These are phyloP conservation scores for Embiotoca jacksoni DNA, from an alignment of 2,113 vertebrate species.

Conservation along the genomic window DNA sequence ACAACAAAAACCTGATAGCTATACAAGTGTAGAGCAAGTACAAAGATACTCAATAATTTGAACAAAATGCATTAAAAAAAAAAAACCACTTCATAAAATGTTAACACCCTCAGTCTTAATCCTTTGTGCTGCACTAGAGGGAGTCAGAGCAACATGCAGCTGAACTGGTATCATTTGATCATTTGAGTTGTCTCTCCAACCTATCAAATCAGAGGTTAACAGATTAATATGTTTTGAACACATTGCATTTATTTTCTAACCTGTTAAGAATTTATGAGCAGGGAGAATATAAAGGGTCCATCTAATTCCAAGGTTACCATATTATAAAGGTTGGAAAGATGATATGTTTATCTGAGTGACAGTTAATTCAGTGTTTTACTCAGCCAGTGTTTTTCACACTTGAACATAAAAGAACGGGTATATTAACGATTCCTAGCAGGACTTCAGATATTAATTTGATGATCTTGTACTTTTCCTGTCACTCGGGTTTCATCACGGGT, in stretches of 20 bases:
- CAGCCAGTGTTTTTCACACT: neutral
- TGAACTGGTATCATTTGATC: neutral
- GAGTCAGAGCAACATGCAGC: constrained; percentile 22
- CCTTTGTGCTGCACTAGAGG: constrained; percentile 49
- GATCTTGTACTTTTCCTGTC: neutral
- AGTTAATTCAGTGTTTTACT: neutral
- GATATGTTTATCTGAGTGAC: no score
- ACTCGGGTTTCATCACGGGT: neutral
- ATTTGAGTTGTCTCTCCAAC: neutral
- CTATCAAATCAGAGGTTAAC: neutral
- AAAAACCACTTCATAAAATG: no score
- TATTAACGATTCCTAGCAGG: no score
- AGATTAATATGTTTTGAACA: neutral
- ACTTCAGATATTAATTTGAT: neutral
- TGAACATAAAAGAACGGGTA: neutral
- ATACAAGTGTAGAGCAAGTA: no score
- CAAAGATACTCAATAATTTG: no score
- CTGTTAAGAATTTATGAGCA: no score
- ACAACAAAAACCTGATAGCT: no score
- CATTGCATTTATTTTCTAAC: no score
- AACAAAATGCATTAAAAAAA: no score
- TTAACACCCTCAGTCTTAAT: neutral
- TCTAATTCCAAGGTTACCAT: no score
- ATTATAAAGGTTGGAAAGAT: no score
- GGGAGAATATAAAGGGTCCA: no score